Evolutionary conservation across 2,888 invertebrate genomes (phyloP).

Genomic region (Hetaerina titia): DNA sequence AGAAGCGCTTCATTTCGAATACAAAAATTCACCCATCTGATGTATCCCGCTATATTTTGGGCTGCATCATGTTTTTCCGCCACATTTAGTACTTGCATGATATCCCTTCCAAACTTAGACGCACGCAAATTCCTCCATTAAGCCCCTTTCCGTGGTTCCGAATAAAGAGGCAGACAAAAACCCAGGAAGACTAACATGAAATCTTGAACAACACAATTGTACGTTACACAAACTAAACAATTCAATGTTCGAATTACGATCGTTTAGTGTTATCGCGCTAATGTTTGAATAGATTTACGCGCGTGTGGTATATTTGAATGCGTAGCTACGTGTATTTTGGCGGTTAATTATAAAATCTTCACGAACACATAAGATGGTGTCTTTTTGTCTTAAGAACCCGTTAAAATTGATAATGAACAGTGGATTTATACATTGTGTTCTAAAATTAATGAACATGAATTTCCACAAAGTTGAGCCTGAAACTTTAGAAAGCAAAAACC

Average conservation of each 20-base stretch:
- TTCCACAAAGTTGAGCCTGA: too few species aligned
- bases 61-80: conserved; percentile 99
- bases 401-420: too few species aligned
- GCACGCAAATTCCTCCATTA: not conserved
- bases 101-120: not conserved
- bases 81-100: conserved; percentile 94
- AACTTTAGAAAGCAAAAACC: too few species aligned
- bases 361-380: too few species aligned
- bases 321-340: too few species aligned
- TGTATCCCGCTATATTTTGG: conserved; percentile 91
- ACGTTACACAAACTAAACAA: not conserved
- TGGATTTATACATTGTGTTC: too few species aligned
- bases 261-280: not conserved
- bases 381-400: too few species aligned
- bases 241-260: not conserved
- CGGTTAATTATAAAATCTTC: too few species aligned
- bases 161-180: not conserved
- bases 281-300: not conserved
- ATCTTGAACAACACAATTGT: not conserved
- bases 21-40: conserved; percentile 82
- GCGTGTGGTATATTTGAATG: too few species aligned
- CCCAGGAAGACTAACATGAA: not conserved
- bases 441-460: too few species aligned
- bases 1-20: not conserved
- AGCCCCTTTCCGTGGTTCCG: not conserved